A percentile compares a stretch with the other conserved stretches of the same genome.
Evolutionary conservation across 1,140 invertebrate genomes (phyloP).

Genomic region (Gerris buenoi): DNA sequence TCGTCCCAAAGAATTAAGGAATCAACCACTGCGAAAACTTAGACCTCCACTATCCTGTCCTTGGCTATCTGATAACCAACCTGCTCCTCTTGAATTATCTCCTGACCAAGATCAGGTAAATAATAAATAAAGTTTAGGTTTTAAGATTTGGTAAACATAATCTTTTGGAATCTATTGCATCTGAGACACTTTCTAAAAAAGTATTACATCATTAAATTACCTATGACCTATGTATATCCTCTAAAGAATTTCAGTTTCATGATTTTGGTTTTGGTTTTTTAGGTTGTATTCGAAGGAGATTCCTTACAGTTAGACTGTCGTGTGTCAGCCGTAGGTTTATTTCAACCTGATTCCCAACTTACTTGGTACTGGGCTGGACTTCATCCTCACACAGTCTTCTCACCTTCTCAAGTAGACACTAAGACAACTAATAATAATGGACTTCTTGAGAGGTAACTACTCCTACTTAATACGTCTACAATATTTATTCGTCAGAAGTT

Average conservation of each 20-base stretch:
- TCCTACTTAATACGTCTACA: too few relatives aligned
- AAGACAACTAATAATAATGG: constrained; percentile 35
- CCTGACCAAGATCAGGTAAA: constrained; percentile 41
- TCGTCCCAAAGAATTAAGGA: constrained; percentile 46
- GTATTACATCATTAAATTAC: too few relatives aligned
- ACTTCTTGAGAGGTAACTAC: constrained; percentile 38
- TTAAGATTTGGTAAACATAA: too few relatives aligned
- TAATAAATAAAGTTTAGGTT: too few relatives aligned
- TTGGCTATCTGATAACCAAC: constrained; percentile 34
- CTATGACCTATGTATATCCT: too few relatives aligned
- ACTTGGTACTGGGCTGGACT: constrained; percentile 38
- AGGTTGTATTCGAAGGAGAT: constrained; percentile 75
- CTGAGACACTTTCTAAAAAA: too few relatives aligned
- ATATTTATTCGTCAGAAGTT: too few relatives aligned
- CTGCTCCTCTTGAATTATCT: constrained; percentile 40
- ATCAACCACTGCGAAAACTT: constrained; percentile 49
- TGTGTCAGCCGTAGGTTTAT: constrained; percentile 38
- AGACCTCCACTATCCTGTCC: constrained; percentile 35
- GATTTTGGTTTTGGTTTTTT: not conserved
- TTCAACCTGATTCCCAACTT: constrained; percentile 29
- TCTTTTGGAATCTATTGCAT: too few relatives aligned
- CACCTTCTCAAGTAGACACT: constrained; percentile 35
- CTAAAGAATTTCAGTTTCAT: too few relatives aligned
- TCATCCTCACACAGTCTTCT: constrained; percentile 31
- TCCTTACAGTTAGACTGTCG: constrained; percentile 58